Conservation (phyloP, 2,113 vertebrate species). For the Fukomys damarensis region DNA sequence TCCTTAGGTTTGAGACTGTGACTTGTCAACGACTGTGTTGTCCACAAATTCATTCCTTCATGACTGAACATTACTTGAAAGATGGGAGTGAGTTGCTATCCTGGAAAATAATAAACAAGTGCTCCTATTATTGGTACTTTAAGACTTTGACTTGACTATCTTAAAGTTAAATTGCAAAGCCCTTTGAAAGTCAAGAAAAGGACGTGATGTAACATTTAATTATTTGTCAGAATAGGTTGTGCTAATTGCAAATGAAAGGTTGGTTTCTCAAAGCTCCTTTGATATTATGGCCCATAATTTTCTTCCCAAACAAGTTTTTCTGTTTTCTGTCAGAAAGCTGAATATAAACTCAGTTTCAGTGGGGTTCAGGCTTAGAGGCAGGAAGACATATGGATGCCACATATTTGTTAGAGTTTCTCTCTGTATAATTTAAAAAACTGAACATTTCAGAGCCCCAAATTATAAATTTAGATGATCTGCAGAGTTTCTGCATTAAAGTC, state of each 20-base stretch:
- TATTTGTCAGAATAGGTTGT: constrained; percentile 33
- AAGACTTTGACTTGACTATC: not conserved
- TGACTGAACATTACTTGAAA: constrained; percentile 2
- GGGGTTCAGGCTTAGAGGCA: not conserved
- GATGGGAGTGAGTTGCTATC: not conserved
- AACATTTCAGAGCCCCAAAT: not conserved
- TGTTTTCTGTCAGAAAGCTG: not conserved
- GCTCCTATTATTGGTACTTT: not conserved
- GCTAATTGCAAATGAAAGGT: not conserved
- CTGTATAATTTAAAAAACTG: not conserved
- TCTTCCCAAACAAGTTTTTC: constrained; percentile 29
- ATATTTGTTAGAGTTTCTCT: constrained; percentile 30
- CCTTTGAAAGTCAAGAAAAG: constrained; percentile 17
- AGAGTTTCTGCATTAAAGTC: constrained; percentile 17
- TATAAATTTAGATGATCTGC: not conserved
- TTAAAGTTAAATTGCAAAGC: constrained; percentile 7
- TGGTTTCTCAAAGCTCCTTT: constrained; percentile 42
- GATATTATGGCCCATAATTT: not conserved
- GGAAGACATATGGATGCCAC: constrained; percentile 28
- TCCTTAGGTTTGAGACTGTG: not conserved
- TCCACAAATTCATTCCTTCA: constrained; percentile 7
- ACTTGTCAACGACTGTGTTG: not conserved
- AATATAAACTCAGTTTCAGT: not conserved
- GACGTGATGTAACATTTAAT: not conserved
- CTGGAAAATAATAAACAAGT: constrained; percentile 46